Evolutionary conservation across 2,888 invertebrate species (phyloP).

Genomic region (Apocheima hispidaria): DNA sequence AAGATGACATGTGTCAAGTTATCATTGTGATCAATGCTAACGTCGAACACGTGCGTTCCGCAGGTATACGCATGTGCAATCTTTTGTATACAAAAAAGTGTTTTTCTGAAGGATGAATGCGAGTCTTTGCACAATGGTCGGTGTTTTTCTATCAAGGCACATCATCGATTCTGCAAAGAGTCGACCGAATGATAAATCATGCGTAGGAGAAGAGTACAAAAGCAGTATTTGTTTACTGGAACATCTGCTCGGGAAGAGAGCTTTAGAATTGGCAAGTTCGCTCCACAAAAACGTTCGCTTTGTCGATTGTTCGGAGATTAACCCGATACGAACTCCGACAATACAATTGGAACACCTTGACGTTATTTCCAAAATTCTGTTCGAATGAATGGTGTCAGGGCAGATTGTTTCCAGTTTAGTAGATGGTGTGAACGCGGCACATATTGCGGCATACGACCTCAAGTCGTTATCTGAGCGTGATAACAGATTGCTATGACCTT

Average conservation of each 20-base stretch:
- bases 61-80: constrained; percentile 84
- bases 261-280: constrained; percentile 67
- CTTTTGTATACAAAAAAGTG: constrained; percentile 76
- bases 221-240: constrained; percentile 76
- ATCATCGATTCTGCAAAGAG: constrained; percentile 74
- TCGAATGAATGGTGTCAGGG: constrained; percentile 55
- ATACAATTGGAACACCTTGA: constrained; percentile 79
- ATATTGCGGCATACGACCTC: constrained; percentile 80
- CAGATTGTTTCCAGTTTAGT: constrained; percentile 38
- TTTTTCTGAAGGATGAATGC: constrained; percentile 74
- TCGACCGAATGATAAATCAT: constrained; percentile 71
- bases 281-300: constrained; percentile 68
- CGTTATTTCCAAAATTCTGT: constrained; percentile 58
- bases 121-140: constrained; percentile 80
- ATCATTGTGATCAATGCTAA: constrained; percentile 73
- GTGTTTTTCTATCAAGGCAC: constrained; percentile 64
- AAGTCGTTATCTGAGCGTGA: constrained; percentile 73
- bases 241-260: constrained; percentile 76
- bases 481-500: constrained; percentile 82
- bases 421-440: constrained; percentile 46
- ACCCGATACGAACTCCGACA: constrained; percentile 76
- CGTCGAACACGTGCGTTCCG: constrained; percentile 81
- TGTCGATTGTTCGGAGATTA: constrained; percentile 80
- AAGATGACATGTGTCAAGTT: constrained; percentile 53
- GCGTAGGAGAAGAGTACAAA: constrained; percentile 78